Percentiles rank a stretch among this genome's conserved stretches.
Conservation (phyloP, 1,140 invertebrate genomes). For the Adoxophyes honmai region DNA sequence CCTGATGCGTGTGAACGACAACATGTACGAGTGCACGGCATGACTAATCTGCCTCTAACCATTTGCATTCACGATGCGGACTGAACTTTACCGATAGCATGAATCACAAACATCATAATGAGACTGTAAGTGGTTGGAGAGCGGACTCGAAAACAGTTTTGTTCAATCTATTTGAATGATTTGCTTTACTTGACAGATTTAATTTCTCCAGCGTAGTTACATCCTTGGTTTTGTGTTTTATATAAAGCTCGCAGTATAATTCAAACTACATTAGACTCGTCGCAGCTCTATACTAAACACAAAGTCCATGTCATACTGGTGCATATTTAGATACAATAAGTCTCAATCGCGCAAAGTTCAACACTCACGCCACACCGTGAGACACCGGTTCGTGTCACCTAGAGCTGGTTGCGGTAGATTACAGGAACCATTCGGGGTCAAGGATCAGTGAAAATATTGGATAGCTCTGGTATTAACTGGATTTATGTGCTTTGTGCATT, state of each 20-base stretch:
- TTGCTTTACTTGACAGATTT: too few relatives aligned
- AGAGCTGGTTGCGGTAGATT: neutral
- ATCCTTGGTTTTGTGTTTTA: too few relatives aligned
- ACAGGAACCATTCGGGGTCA: slow-evolving; percentile 14
- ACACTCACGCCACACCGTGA: neutral
- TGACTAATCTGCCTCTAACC: slow-evolving; percentile 52
- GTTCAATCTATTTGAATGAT: too few relatives aligned
- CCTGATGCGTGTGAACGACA: slow-evolving; percentile 44
- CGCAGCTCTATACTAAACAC: too few relatives aligned
- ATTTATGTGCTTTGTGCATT: neutral
- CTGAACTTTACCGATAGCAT: slow-evolving; percentile 37
- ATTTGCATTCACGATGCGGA: slow-evolving; percentile 34
- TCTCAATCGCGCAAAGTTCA: neutral
- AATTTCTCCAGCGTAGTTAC: too few relatives aligned
- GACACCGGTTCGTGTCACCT: slow-evolving; percentile 14
- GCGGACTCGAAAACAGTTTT: too few relatives aligned
- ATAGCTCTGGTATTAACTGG: slow-evolving; percentile 16
- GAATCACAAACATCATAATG: slow-evolving; percentile 29
- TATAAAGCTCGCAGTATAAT: too few relatives aligned
- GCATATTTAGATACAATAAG: too few relatives aligned
- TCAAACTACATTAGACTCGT: too few relatives aligned
- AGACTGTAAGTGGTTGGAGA: too few relatives aligned
- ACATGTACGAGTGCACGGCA: slow-evolving; percentile 45
- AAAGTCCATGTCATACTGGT: too few relatives aligned
- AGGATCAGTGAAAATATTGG: slow-evolving; percentile 12